These are phyloP conservation scores for Hypselothyrea guttata DNA, from an alignment of 2,888 invertebrate species.

Conservation along the genomic window DNA sequence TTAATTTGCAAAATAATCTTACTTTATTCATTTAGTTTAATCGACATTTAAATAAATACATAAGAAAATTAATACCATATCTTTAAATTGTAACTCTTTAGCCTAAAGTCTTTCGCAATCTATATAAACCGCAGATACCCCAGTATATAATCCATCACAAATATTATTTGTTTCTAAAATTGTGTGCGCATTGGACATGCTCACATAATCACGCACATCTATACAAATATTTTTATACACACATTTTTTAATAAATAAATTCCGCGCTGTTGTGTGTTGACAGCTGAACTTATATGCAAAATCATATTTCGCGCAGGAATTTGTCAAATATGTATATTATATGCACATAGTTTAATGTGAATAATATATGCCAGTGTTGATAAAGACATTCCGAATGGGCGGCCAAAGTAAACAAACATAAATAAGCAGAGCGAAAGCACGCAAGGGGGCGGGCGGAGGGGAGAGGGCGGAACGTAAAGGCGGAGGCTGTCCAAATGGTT, in stretches of 20 bases:
- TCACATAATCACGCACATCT: not conserved
- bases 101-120: too few species aligned
- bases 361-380: constrained; percentile 41
- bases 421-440: constrained; percentile 22
- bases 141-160: too few species aligned
- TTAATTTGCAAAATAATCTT: too few species aligned
- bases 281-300: constrained; percentile 41
- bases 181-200: constrained; percentile 24
- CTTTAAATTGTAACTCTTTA: too few species aligned
- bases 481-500: constrained; percentile 33
- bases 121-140: too few species aligned
- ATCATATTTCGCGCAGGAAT: constrained; percentile 33
- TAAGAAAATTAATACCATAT: too few species aligned
- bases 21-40: too few species aligned
- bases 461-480: constrained; percentile 1
- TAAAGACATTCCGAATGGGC: constrained; percentile 51
- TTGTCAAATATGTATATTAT: constrained; percentile 53
- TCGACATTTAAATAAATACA: too few species aligned
- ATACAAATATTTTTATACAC: constrained; percentile 2
- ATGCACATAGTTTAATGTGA: constrained; percentile 13
- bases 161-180: constrained; percentile 14
- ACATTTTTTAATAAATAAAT: constrained; percentile 56
- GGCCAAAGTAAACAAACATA: constrained; percentile 55
- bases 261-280: constrained; percentile 38
- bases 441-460: not conserved